A percentile compares a stretch with the other conserved stretches of the same genome.
Evolutionary conservation across 2,888 invertebrate genomes (phyloP).

Genomic region (Macrophya annulata): DNA sequence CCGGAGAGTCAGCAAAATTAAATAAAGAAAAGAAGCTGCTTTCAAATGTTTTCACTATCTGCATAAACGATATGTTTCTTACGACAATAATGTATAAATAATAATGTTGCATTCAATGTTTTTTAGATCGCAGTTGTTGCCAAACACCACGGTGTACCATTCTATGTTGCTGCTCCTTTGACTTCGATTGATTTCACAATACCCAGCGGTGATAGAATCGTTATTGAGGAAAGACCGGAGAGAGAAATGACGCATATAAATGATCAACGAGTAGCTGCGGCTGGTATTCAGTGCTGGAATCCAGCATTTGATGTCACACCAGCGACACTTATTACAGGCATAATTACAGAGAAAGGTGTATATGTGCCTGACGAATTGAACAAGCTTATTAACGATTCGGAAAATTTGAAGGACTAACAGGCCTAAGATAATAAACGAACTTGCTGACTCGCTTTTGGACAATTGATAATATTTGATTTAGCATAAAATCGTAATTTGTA

Average conservation of each 20-base stretch:
- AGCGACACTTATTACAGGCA: constrained; percentile 93
- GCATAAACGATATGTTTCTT: not conserved
- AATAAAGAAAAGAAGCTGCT: not conserved
- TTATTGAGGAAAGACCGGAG: constrained; percentile 96
- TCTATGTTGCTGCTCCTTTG: constrained; percentile 96
- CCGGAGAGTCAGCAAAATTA: not conserved
- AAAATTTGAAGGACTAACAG: not conserved
- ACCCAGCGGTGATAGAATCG: constrained; percentile 91
- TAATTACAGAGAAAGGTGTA: constrained; percentile 96
- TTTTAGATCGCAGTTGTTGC: constrained; percentile 92
- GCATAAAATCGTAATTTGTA: not conserved
- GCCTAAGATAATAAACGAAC: not conserved
- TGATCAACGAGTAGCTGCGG: constrained; percentile 92
- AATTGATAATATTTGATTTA: constrained; percentile 31
- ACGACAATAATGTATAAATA: not conserved
- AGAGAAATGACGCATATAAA: constrained; percentile 96
- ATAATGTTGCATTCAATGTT: constrained; percentile 51
- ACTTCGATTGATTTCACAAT: constrained; percentile 94
- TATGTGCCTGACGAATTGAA: constrained; percentile 84
- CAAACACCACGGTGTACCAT: constrained; percentile 94
- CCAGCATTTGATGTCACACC: constrained; percentile 99
- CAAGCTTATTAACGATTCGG: constrained; percentile 51
- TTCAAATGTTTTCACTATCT: no score
- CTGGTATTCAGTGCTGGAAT: constrained; percentile 97
- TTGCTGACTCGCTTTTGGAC: constrained; percentile 18